Evolutionary conservation across 2,888 invertebrate species (phyloP), one percentile per base, ranked within the genome.

Genomic region (Cartodere bifasciata): DNA sequence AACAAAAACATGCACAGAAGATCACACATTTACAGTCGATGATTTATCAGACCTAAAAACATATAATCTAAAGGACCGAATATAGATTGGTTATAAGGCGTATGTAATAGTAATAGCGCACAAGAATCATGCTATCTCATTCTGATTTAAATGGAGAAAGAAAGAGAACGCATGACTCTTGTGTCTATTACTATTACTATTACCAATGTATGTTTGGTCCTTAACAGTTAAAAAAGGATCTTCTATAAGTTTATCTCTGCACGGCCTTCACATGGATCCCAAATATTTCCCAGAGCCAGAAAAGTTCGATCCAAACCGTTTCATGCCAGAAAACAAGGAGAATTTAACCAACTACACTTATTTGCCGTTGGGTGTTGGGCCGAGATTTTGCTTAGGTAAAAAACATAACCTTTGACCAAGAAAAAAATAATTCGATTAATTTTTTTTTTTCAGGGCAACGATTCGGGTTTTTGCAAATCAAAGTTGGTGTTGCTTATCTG

Each of bases 401-500:
- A n/a, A n/a, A n/a, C n/a, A n/a, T n/a, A n/a, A n/a, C n/a, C n/a
- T n/a, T n/a, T n/a, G n/a, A n/a, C n/a, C n/a, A n/a, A n/a, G n/a
- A n/a, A n/a, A n/a, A n/a, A n/a, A n/a, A n/a, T 29, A 20, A 25
- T 26, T 14, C 10, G 3, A 28, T 27, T 23, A 9, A 12, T 23
- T 14, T 32, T 22, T 10, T 26, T 23, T 23, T 40, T 43, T 28
- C 23, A 45, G 45, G 45, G 2, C 32, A 36, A 27, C 23, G 34
- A 23, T 44, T 43, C 34, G 45, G 38, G 1, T n/a, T 35, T 6
- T 10, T 36, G 6, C 56, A 60, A 41, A 44, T 54, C 0, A 59
- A 58, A 46, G 32, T 55, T 1, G 60, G 54, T 3, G 24, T 59
- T 0, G 44, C 52, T 3, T 47, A 47, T 27, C 43, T 56, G n/a